Percentiles rank a stretch among this genome's conserved stretches.
These are phyloP conservation scores for Rhingia campestris DNA, from an alignment of 2,888 invertebrate genomes.

Conservation along the genomic window DNA sequence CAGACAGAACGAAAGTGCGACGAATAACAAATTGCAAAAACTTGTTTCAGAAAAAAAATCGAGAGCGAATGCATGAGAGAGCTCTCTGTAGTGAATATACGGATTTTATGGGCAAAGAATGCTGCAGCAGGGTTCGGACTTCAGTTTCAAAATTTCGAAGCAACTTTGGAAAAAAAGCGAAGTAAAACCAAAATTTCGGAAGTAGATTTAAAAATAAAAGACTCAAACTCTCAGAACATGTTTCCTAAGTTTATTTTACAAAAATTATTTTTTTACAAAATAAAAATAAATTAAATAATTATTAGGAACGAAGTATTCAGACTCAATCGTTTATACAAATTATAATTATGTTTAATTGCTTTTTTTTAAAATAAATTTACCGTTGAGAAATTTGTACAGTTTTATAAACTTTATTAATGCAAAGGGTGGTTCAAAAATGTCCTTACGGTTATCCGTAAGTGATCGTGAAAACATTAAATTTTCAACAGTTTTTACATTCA, in stretches of 20 bases:
- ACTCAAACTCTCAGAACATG: not conserved
- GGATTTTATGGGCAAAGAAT: too few relatives aligned
- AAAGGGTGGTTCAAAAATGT: constrained; percentile 16
- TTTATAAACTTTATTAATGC: constrained; percentile 8
- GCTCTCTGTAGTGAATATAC: too few relatives aligned
- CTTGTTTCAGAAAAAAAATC: too few relatives aligned
- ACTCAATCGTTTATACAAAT: too few relatives aligned
- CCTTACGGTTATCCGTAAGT: not conserved
- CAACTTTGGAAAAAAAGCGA: constrained; percentile 8
- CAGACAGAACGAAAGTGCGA: too few relatives aligned
- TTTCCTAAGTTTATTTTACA: not conserved
- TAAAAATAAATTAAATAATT: not conserved
- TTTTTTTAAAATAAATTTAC: not conserved
- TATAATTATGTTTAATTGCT: too few relatives aligned
- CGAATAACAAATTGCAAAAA: too few relatives aligned
- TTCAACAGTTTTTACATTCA: constrained; percentile 7
- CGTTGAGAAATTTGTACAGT: not conserved
- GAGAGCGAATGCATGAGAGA: too few relatives aligned
- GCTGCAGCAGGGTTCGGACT: constrained; percentile 15
- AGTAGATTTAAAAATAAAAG: constrained; percentile 5
- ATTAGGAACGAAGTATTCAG: too few relatives aligned
- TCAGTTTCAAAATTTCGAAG: constrained; percentile 13
- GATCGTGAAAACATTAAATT: constrained; percentile 32
- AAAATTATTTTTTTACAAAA: not conserved
- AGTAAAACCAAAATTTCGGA: constrained; percentile 18